phyloP scores from a whole-genome alignment of 2,797 vertebrate genomes.

The Tenualosa thibaudeaui region DNA sequence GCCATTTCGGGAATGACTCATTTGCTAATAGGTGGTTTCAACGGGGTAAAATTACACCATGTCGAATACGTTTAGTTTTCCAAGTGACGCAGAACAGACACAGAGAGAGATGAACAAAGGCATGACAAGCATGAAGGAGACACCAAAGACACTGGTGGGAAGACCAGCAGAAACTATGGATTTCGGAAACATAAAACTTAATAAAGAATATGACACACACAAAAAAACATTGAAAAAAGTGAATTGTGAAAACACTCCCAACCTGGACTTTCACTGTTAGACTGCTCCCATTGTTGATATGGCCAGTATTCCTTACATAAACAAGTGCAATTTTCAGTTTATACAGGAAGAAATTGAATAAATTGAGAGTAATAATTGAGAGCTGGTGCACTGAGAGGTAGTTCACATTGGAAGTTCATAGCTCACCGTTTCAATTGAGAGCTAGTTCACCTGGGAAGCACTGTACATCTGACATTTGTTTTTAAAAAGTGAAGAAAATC shows the following conservation, averaged over 20 bases:
- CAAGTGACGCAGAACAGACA: neutral
- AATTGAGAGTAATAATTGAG: too few species aligned
- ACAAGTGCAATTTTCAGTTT: too few species aligned
- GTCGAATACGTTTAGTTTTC: neutral
- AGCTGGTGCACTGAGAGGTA: too few species aligned
- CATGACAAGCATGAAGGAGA: neutral
- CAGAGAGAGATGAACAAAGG: neutral
- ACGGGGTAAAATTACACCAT: neutral
- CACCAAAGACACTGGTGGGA: too few species aligned
- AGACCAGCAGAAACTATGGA: neutral
- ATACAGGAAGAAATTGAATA: too few species aligned
- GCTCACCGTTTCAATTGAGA: too few species aligned
- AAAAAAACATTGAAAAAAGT: neutral
- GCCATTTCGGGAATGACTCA: neutral
- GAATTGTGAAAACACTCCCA: neutral
- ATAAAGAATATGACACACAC: neutral
- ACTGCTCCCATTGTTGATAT: neutral
- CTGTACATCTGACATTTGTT: too few species aligned
- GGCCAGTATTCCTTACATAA: neutral
- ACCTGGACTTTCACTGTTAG: neutral
- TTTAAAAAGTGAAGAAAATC: too few species aligned
- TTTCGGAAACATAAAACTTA: neutral
- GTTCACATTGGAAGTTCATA: too few species aligned
- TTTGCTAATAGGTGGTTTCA: constrained; percentile 17
- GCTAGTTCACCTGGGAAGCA: too few species aligned